Base-by-base conservation (phyloP, 2,888 invertebrate genomes). In the Pristionchus entomophagus region DNA sequence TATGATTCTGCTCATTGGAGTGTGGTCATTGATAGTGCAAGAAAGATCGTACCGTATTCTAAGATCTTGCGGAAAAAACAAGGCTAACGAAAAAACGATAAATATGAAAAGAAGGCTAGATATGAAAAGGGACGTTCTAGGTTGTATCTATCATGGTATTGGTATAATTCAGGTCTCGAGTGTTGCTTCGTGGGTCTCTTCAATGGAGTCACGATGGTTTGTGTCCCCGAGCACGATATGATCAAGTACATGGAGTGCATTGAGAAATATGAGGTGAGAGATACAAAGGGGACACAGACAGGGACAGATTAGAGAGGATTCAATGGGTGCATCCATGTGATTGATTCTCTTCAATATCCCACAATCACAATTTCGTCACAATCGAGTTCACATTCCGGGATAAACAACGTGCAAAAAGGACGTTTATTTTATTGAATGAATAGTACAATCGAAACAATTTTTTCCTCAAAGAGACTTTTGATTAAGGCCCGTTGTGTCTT, bases 251-350 rank as follows among this genome's bases (percentile, higher is more conserved):
- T 81, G 81, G 81, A 81, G 2, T 32, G 32, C 53, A 81, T 81
- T 22, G 56, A 81, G 38, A 81, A 17, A 38, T 81, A 81, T 17
- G 81, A 81, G 26, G 81, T 81, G 81, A 56, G 81, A n/a, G n/a
- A n/a, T 59, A 12, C 32, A 35, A n/a, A 32, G 45, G 45, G 45
- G 32, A 8, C 26, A 59, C 2, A 26, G 59, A 19, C 14, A 26
- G 26, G 56, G 56, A n/a, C 22, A 26, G 56, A n/a, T 5, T 17
- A 22, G 2, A 56, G 56, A 26, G 56, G 56, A 26, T 56, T 8
- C n/a, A 26, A 5, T 22, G 4, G 10, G 5, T 22, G 56, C 3
- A n/a, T n/a, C 2, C 56, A 22, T 26, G 56, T 56, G 56, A 4
- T n/a, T n/a, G n/a, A n/a, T n/a, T n/a, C n/a, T n/a, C n/a, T n/a